These are phyloP conservation scores for Omphaloscelis lunosa DNA, from an alignment of 2,888 invertebrate genomes.

Conservation along the genomic window DNA sequence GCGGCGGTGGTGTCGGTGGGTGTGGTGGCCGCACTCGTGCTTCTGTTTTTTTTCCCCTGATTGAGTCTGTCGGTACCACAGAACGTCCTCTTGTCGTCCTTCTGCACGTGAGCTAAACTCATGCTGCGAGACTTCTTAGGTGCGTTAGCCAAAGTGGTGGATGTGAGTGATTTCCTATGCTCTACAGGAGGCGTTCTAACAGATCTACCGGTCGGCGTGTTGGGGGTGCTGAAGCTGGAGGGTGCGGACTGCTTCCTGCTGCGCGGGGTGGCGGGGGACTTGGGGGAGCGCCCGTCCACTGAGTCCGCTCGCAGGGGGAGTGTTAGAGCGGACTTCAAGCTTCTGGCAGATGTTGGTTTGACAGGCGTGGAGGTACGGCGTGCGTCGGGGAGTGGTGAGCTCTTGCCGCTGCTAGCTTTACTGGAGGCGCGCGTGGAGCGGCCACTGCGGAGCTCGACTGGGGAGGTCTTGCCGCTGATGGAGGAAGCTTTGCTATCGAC, in stretches of 20 bases:
- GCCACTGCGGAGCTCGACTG: constrained; percentile 70
- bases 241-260: constrained; percentile 86
- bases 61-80: constrained; percentile 82
- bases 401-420: constrained; percentile 75
- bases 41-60: constrained; percentile 72
- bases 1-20: constrained; percentile 71
- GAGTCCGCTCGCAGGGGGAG: constrained; percentile 79
- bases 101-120: constrained; percentile 80
- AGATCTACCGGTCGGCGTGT: constrained; percentile 77
- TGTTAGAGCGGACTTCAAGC: constrained; percentile 75
- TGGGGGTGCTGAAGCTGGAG: constrained; percentile 82
- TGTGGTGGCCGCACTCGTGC: constrained; percentile 77
- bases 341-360: constrained; percentile 64
- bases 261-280: constrained; percentile 70
- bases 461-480: constrained; percentile 77
- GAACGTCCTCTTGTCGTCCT: constrained; percentile 76
- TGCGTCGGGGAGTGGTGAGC: constrained; percentile 69
- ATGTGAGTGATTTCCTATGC: constrained; percentile 79
- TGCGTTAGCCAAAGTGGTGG: constrained; percentile 69
- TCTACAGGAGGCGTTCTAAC: constrained; percentile 80
- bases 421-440: constrained; percentile 71
- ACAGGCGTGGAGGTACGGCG: constrained; percentile 80
- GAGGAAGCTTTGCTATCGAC: constrained; percentile 81
- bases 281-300: constrained; percentile 62
- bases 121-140: constrained; percentile 87